phyloP scores from a whole-genome alignment of 2,113 vertebrate species.

The Larimichthys crocea region DNA sequence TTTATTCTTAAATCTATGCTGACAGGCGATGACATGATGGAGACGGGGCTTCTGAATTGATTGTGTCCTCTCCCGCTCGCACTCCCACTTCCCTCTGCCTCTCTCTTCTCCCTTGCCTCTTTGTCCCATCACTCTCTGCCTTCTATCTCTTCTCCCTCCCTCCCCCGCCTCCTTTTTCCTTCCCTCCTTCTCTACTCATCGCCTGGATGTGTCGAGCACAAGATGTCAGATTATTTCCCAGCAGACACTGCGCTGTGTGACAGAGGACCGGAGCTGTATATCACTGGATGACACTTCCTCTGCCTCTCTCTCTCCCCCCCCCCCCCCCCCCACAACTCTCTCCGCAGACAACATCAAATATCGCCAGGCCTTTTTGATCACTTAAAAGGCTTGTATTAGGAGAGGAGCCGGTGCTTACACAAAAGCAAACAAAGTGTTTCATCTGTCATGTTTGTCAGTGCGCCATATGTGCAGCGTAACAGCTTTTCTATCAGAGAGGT shows the following conservation, averaged over 20 bases:
- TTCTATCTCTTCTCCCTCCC: constrained; percentile 23
- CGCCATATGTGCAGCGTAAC: constrained; percentile 73
- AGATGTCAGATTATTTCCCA: constrained; percentile 84
- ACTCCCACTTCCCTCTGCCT: constrained; percentile 37
- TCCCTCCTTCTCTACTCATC: constrained; percentile 52
- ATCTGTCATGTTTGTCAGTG: constrained; percentile 76
- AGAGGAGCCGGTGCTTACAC: constrained; percentile 70
- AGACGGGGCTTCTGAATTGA: constrained; percentile 75
- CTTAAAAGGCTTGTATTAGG: constrained; percentile 79
- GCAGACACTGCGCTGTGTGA: constrained; percentile 77
- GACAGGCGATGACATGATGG: constrained; percentile 82
- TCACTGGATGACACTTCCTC: constrained; percentile 75
- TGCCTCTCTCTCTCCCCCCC: constrained; percentile 28
- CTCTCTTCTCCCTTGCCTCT: constrained; percentile 44
- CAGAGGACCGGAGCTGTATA: constrained; percentile 75
- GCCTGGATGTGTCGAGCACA: constrained; percentile 72
- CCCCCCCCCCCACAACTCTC: not conserved
- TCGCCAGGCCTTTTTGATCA: constrained; percentile 79
- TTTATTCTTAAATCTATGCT: constrained; percentile 79
- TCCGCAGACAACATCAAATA: constrained; percentile 79
- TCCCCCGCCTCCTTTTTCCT: not conserved
- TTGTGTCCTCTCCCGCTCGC: constrained; percentile 64
- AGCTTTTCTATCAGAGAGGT: constrained; percentile 64
- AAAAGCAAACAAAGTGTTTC: constrained; percentile 81
- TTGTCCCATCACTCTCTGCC: constrained; percentile 66